Percentiles rank a stretch among this genome's conserved stretches.
Evolutionary conservation across 1,140 invertebrate species (phyloP).

Genomic region (Zaprionus taronus): DNA sequence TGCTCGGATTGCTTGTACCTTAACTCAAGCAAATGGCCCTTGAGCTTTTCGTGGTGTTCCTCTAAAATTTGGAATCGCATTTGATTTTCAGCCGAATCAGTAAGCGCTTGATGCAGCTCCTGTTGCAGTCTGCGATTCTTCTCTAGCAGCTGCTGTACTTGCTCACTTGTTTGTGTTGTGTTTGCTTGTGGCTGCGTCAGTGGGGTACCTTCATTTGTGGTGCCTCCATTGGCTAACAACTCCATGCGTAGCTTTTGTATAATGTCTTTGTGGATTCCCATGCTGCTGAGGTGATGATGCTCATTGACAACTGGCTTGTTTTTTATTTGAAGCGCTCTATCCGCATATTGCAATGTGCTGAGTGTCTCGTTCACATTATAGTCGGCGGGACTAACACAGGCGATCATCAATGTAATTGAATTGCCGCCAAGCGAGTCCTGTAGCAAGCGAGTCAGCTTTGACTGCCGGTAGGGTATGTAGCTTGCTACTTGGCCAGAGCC

Average conservation of each 20-base stretch:
- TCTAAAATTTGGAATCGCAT: constrained; percentile 87
- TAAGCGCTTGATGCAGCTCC: constrained; percentile 87
- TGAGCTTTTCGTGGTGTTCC: constrained; percentile 87
- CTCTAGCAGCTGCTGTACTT: constrained; percentile 48
- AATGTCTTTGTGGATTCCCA: constrained; percentile 88
- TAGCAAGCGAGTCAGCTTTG: too few species aligned
- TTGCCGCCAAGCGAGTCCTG: too few species aligned
- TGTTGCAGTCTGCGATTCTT: constrained; percentile 84
- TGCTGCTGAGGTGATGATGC: constrained; percentile 91
- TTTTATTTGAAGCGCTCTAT: too few species aligned
- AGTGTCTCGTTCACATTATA: too few species aligned
- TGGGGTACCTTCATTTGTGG: constrained; percentile 50
- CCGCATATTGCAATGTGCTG: too few species aligned
- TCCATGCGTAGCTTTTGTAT: constrained; percentile 88
- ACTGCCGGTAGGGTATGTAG: too few species aligned
- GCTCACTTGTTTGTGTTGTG: constrained; percentile 4
- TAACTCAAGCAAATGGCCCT: constrained; percentile 87
- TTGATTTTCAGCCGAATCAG: constrained; percentile 86
- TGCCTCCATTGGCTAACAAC: constrained; percentile 84
- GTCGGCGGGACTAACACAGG: too few species aligned
- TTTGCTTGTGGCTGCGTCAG: constrained; percentile 6
- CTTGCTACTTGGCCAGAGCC: too few species aligned
- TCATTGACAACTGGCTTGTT: constrained; percentile 97
- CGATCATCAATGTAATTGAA: too few species aligned
- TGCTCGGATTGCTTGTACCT: constrained; percentile 88